Base-by-base conservation (phyloP, 2,797 vertebrate genomes). In the Acipenser transmontanus region DNA sequence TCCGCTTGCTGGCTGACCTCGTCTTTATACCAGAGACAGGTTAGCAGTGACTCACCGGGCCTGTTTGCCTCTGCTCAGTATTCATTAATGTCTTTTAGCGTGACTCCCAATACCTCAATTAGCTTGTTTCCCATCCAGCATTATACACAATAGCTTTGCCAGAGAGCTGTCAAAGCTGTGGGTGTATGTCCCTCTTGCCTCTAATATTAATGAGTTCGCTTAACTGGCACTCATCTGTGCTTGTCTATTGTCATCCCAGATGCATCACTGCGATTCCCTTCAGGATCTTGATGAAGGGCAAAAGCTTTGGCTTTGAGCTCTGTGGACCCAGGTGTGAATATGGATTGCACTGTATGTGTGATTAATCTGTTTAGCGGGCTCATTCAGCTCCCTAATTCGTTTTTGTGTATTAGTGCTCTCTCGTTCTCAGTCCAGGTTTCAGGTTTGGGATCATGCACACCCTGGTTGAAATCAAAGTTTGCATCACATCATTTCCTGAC, bases 161-260 rank as follows among this genome's bases (percentile, higher is more conserved):
- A 34, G 34, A 34, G 3, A 34, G 34, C 34, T 34, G 34, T 34
- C 34, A 34, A 34, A 34, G 34, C 34, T 34, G 34, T 34, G 34
- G 34, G 34, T 34, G 34, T 34, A 34, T 34, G 61, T 60, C 69
- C 49, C 49, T 7, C n/a, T 34, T 59, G 50, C 17, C 34, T 63
- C 50, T 67, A 68, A 73, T 68, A 68, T 66, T 49, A 20, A 59
- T 52, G 47, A 51, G 48, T 5, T 6, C 7, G 14, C 50, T 56
- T 34, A 51, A 51, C 63, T 49, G 20, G 49, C 50, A 62, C 50
- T 20, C 59, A 7, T 50, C 50, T 2, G 20, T 6, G 11, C 10
- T 8, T 34, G 49, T 14, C 49, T 47, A 63, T 50, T 54, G 7
- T 9, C 47, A 17, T 20, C 7, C 66, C 59, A 6, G 11, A 60